Percentiles rank a stretch among this genome's conserved stretches.
Evolutionary conservation across 1,140 invertebrate genomes (phyloP).

Genomic region (Micrasema longulum): DNA sequence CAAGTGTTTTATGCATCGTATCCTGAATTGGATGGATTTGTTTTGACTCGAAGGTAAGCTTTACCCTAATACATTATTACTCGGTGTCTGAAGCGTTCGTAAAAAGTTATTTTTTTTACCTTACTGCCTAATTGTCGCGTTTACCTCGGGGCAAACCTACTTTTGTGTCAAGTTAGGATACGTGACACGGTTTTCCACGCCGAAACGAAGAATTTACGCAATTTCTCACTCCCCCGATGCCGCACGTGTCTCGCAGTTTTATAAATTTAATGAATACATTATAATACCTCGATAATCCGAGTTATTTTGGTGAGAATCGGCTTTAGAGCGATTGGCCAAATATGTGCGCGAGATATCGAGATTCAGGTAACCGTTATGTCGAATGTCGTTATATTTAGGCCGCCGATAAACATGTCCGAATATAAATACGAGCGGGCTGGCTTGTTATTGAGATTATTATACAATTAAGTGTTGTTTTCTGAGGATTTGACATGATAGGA

Average conservation of each 20-base stretch:
- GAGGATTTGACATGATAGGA: constrained; percentile 37
- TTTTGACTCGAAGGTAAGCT: constrained; percentile 36
- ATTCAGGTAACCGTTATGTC: neutral
- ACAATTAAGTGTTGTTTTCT: constrained; percentile 36
- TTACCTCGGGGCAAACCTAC: constrained; percentile 30
- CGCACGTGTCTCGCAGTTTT: constrained; percentile 1
- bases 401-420: constrained; percentile 3
- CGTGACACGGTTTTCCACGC: constrained; percentile 24
- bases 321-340: neutral
- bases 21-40: constrained; percentile 39
- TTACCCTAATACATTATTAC: no score
- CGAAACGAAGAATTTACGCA: neutral
- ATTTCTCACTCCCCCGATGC: neutral
- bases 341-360: constrained; percentile 10
- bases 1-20: constrained; percentile 27
- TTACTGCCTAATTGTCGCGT: neutral
- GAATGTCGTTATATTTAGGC: constrained; percentile 16
- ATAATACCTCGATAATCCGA: neutral
- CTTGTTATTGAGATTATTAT: constrained; percentile 29
- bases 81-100: neutral
- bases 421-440: constrained; percentile 2
- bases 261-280: neutral
- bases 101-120: neutral
- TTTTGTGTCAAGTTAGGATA: constrained; percentile 33
- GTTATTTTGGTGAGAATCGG: constrained; percentile 5